phyloP scores from a whole-genome alignment of 2,113 vertebrate species.

The Pygoscelis adeliae region DNA sequence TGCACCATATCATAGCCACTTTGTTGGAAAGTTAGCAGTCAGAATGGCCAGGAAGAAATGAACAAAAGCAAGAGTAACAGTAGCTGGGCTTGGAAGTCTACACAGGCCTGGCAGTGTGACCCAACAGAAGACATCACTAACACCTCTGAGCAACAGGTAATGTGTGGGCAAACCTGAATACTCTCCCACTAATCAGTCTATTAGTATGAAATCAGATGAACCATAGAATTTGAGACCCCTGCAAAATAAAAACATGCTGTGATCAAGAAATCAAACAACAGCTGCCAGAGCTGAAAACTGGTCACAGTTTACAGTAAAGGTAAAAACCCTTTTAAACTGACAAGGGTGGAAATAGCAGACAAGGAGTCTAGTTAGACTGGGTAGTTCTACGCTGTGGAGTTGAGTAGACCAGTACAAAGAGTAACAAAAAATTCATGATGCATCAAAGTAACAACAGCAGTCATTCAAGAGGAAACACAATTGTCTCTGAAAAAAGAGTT shows the following conservation, averaged over 20 bases:
- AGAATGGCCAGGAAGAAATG: neutral
- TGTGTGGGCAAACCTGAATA: neutral
- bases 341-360: neutral
- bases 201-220: neutral
- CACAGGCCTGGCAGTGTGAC: neutral
- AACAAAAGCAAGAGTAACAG: neutral
- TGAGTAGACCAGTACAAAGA: neutral
- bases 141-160: neutral
- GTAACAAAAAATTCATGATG: neutral
- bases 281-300: neutral
- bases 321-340: neutral
- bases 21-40: neutral
- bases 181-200: neutral
- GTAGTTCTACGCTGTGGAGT: neutral
- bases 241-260: neutral
- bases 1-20: neutral
- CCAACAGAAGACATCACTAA: neutral
- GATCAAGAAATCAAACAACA: neutral
- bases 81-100: neutral
- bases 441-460: neutral
- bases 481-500: neutral
- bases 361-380: neutral
- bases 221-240: neutral
- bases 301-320: neutral
- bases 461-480: neutral